Base-by-base conservation (phyloP, 1,140 invertebrate species). In the Brachionus angularis region DNA sequence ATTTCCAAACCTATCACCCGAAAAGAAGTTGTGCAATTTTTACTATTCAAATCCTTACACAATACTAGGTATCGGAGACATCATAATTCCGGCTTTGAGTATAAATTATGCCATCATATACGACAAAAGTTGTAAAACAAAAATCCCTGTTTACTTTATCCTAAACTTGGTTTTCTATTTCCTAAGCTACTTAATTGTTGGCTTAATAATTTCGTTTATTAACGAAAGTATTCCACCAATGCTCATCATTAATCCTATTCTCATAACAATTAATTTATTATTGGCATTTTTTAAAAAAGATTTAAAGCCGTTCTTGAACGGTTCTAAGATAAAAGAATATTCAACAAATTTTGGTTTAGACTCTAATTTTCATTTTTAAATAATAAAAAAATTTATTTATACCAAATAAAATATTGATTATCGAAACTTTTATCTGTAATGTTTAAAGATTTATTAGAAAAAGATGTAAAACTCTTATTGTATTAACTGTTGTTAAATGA, bases 31-130 rank as follows among this genome's bases (percentile, higher is more conserved):
- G 0, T 72, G 72, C 27, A 72, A 76, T 5, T 84, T 81, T 61
- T 75, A 58, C 71, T 58, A 62, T 46, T 72, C 64, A n/a, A 73
- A 71, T 29, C 72, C 74, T 1, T 82, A 76, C 50, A 84, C 84
- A 12, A 73, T 86, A 3, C 77, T 86, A 3, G 86, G 86, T 14
- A 84, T 86, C 73, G 86, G 86, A 12, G 86, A 87, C 75, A 81
- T 87, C 25, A 79, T 87, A 18, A 78, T 86, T 12, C 86, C 86
- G 27, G 85, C 83, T 78, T 72, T 61, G 71, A 8, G 8, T 4
- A 2, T 72, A 5, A 31, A 25, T 47, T 72, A 29, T 71, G 64
- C 23, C 2, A 33, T 69, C 10, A 12, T 21, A 34, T 46, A 31
- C 21, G 14, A 44, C 23, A 36, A 16, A 12, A 14, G 2, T 10